Base-by-base conservation (phyloP, 1,140 invertebrate genomes). In the Pseudomyrmex sp. region DNA sequence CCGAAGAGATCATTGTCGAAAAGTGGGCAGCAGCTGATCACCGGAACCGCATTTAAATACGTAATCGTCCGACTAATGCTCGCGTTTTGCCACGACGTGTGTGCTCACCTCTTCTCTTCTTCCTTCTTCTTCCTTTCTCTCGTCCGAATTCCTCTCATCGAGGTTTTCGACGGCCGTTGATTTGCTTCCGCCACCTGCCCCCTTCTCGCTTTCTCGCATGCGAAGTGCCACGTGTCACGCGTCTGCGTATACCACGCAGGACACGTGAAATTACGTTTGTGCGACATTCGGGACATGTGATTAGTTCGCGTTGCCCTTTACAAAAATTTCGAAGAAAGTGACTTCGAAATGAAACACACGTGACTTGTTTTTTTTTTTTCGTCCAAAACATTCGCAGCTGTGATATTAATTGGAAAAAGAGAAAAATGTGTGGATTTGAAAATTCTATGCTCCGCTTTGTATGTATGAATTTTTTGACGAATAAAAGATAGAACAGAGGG, bases 11-110 rank as follows among this genome's bases (percentile, higher is more conserved):
- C 56, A 88, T 88, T 83, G 83, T 91, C 82, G 88, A 88, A 84
- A 83, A 87, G 66, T 74, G 82, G 61, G 63, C 63, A 65, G 56
- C 83, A 86, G 92, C 91, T 93, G 92, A 93, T 93, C 76, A 89
- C 85, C 91, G 92, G 88, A 91, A 91, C 89, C 86, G 75, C 68
- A 90, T 91, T 92, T 91, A 91, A 93, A 91, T 92, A 89, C 84
- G 77, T 92, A 92, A 92, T 91, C 70, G 82, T 52, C 35, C 61
- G 54, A 46, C 85, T 88, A 88, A 87, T 84, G 86, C 85, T 87
- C 85, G 44, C 86, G 85, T 87, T 77, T 86, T 69, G 79, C 79
- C 75, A 59, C 62, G 44, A 66, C 15, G 74, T 46, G 59, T 63
- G 58, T 20, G 61, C 15, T 26, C 44, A 15, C 46, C 20, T 50